These are phyloP conservation scores for Nansenia antarctica DNA, from an alignment of 2,113 vertebrate genomes.

Conservation along the genomic window DNA sequence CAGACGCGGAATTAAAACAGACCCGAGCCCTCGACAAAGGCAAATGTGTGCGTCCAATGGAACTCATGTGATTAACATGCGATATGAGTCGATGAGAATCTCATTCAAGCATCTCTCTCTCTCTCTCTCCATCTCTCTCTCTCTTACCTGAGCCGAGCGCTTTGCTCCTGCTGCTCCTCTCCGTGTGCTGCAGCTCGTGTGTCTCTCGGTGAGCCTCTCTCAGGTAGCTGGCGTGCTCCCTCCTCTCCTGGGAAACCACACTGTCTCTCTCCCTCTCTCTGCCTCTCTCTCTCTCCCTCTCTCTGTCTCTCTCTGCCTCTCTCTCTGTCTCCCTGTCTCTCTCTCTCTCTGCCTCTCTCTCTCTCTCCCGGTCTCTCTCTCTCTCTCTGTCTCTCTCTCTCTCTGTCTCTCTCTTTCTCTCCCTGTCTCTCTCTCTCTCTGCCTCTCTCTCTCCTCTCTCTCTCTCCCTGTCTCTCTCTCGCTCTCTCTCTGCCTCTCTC, in stretches of 20 bases:
- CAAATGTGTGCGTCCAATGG: background rate
- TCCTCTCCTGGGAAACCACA: background rate
- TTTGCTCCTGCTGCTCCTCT: slow-evolving; percentile 36
- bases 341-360: slow-evolving; percentile 46
- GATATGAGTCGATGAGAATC: background rate
- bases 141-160: slow-evolving; percentile 57
- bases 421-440: slow-evolving; percentile 58
- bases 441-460: slow-evolving; percentile 42
- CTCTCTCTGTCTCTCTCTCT: slow-evolving; percentile 53
- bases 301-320: slow-evolving; percentile 46
- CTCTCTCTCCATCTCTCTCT: background rate
- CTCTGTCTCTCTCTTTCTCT: slow-evolving; percentile 44
- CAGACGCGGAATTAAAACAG: background rate
- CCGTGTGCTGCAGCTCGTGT: slow-evolving; percentile 50
- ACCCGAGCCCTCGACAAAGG: background rate
- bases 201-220: slow-evolving; percentile 54
- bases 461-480: slow-evolving; percentile 57
- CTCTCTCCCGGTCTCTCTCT: slow-evolving; percentile 48
- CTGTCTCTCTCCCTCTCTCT: slow-evolving; percentile 23
- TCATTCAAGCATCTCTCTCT: background rate
- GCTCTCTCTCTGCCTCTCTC: slow-evolving; percentile 46
- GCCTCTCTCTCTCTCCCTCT: slow-evolving; percentile 55
- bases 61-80: background rate
- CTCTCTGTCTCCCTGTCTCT: slow-evolving; percentile 57
- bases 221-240: slow-evolving; percentile 43